These are phyloP conservation scores for Melanocharis versteri DNA, from an alignment of 2,113 vertebrate species.

Conservation along the genomic window DNA sequence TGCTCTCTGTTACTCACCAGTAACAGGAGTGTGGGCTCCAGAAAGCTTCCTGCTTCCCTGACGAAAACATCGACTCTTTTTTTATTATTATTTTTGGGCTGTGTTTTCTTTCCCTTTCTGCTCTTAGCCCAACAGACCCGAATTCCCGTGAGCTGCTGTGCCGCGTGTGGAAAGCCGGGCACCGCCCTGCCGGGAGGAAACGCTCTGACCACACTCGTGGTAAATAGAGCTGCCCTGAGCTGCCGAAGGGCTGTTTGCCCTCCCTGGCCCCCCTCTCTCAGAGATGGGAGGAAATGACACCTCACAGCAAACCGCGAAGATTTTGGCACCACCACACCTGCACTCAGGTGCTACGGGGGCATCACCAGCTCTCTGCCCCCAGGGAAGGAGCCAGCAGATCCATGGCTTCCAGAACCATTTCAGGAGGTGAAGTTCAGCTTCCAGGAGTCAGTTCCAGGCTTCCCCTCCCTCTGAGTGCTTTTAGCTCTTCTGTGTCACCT, in stretches of 20 bases:
- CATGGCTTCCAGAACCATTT: rapidly evolving
- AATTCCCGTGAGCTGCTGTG: background rate
- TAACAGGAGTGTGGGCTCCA: background rate
- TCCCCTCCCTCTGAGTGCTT: background rate
- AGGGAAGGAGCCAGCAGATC: background rate
- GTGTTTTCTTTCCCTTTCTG: background rate
- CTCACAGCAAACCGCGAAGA: background rate
- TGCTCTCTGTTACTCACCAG: background rate
- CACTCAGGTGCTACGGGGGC: rapidly evolving
- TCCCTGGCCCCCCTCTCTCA: background rate
- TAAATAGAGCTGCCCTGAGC: background rate
- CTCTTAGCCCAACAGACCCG: background rate
- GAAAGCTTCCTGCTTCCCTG: background rate
- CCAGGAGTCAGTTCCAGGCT: background rate
- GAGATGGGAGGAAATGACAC: background rate
- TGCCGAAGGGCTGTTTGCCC: background rate
- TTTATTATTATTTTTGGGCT: background rate
- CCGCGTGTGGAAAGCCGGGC: background rate
- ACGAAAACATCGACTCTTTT: background rate
- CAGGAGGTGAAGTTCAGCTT: background rate
- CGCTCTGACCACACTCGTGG: background rate
- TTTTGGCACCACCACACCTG: background rate
- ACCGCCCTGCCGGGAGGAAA: conserved; percentile 37
- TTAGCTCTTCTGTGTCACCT: background rate
- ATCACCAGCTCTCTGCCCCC: background rate